Percentiles rank a stretch among this genome's conserved stretches.
Conservation (phyloP, 92 coral and sea anemone species). For the Epizoanthus ramosus region DNA sequence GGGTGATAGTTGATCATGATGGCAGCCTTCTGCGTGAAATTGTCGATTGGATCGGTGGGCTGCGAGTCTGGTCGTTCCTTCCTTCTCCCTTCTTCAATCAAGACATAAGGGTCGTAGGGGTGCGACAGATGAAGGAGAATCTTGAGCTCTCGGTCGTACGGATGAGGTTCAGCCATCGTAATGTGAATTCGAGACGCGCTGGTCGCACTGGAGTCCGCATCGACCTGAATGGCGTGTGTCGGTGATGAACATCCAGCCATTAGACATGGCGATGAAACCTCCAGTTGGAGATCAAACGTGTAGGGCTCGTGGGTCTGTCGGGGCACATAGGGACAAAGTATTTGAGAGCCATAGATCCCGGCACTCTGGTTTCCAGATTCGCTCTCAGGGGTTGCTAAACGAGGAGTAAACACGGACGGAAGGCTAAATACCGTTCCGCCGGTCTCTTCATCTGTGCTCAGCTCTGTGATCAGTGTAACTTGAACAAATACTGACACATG, state of each 20-base stretch:
- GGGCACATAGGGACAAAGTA: constrained; percentile 71
- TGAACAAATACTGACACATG: constrained; percentile 83
- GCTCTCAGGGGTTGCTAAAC: constrained; percentile 56
- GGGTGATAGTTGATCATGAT: constrained; percentile 88
- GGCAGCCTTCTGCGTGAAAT: constrained; percentile 77
- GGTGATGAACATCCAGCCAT: constrained; percentile 96
- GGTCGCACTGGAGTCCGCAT: constrained; percentile 89
- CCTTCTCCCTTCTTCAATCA: constrained; percentile 88
- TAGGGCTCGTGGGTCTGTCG: constrained; percentile 85
- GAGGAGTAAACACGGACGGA: constrained; percentile 93
- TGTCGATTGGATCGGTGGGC: constrained; percentile 53
- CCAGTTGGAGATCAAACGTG: constrained; percentile 86
- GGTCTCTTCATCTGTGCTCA: constrained; percentile 71
- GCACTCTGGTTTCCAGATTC: constrained; percentile 37
- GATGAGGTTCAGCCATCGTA: constrained; percentile 89
- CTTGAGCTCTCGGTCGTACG: constrained; percentile 84
- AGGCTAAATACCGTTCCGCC: constrained; percentile 86
- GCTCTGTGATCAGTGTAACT: constrained; percentile 89
- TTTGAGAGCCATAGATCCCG: constrained; percentile 74
- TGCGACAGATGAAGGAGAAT: constrained; percentile 84
- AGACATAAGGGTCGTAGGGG: constrained; percentile 85
- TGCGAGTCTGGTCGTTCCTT: constrained; percentile 29
- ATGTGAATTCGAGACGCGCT: constrained; percentile 89
- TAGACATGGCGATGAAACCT: constrained; percentile 85
- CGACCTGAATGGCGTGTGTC: constrained; percentile 97